Conservation (phyloP, 2,797 vertebrate species). For the Poeciliopsis paucimaculata region DNA sequence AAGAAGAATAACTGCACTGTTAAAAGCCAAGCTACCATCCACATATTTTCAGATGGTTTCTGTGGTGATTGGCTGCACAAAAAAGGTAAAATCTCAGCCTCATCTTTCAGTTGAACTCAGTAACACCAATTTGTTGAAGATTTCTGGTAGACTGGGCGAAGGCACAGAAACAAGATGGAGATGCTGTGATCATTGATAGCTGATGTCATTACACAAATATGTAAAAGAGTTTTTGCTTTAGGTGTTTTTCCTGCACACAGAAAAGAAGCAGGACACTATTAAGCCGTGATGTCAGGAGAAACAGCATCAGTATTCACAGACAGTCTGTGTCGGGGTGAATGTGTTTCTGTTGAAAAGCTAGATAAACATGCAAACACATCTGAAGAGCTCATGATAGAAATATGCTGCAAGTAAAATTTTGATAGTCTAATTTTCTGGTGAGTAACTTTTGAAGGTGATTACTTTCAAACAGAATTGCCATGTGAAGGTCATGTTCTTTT, state of each 20-base stretch:
- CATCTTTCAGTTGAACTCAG: neutral
- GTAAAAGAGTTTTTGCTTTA: neutral
- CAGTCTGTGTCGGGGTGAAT: neutral
- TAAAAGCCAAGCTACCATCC: neutral
- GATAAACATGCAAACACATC: constrained; percentile 38
- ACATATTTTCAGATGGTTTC: neutral
- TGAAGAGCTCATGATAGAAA: constrained; percentile 10
- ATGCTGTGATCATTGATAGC: constrained; percentile 2
- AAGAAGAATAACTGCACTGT: neutral
- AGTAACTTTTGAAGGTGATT: constrained; percentile 10
- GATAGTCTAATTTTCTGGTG: neutral
- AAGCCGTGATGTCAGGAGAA: neutral
- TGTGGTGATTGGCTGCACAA: constrained; percentile 9
- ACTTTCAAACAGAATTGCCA: neutral
- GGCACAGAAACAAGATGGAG: neutral
- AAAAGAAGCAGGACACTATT: neutral
- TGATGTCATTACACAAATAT: constrained; percentile 1
- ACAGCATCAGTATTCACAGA: neutral
- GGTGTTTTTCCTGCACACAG: neutral
- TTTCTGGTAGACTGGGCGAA: constrained; percentile 24
- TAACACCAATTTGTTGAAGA: neutral
- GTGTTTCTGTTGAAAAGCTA: neutral
- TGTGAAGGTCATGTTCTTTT: neutral
- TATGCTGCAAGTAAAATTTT: neutral
- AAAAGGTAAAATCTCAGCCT: neutral